Evolutionary conservation across 2,113 vertebrate species (phyloP).

Genomic region (Chloropsis cyanopogon): DNA sequence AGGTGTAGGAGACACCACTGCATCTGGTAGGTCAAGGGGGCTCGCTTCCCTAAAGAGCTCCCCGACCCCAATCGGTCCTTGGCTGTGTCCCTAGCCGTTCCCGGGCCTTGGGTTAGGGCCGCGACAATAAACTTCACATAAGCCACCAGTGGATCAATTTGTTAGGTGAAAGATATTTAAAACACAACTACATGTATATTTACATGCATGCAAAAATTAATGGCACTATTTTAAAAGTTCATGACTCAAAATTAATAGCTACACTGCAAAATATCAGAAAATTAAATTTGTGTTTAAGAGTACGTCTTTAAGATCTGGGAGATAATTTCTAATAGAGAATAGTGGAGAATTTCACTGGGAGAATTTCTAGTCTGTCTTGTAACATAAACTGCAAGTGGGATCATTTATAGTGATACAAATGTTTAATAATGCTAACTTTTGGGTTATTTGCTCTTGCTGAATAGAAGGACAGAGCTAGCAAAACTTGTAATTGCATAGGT

Average conservation of each 20-base stretch:
- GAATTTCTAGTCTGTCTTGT: not conserved
- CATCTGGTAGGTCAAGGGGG: too few species aligned
- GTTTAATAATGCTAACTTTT: not conserved
- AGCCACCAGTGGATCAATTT: not conserved
- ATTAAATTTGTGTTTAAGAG: not conserved
- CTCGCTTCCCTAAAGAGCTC: too few species aligned
- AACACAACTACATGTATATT: not conserved
- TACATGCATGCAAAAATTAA: not conserved
- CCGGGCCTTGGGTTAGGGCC: too few species aligned
- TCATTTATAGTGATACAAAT: not conserved
- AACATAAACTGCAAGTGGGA: not conserved
- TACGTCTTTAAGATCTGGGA: not conserved
- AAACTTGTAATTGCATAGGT: not conserved
- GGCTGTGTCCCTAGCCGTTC: too few species aligned
- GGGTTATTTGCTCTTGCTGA: not conserved
- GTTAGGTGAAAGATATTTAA: not conserved
- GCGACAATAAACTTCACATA: not conserved
- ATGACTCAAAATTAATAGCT: not conserved
- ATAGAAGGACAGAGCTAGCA: not conserved
- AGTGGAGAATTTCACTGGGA: too few species aligned
- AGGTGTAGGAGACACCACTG: too few species aligned
- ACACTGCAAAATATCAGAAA: not conserved
- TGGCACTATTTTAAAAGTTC: not conserved
- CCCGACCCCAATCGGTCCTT: too few species aligned
- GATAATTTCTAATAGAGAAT: not conserved